Evolutionary conservation across 2,888 invertebrate species (phyloP).

Genomic region (Sialis fuliginosa): DNA sequence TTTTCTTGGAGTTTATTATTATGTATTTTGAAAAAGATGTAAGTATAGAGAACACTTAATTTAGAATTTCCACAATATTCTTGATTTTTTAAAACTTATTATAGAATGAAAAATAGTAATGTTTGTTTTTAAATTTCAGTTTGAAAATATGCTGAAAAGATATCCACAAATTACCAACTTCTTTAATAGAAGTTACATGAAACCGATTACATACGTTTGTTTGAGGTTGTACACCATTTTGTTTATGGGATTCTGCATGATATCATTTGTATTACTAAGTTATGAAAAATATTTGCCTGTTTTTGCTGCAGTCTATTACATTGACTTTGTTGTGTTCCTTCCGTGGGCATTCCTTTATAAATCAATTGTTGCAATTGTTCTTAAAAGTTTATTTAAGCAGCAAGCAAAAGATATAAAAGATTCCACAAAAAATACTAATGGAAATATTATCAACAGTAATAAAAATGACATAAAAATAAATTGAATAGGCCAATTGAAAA

Average conservation of each 20-base stretch:
- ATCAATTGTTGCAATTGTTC: constrained; percentile 18
- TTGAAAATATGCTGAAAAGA: constrained; percentile 34
- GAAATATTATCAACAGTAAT: no score
- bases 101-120: neutral
- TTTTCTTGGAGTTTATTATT: constrained; percentile 79
- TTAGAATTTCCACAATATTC: neutral
- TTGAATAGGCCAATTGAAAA: no score
- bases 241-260: constrained; percentile 69
- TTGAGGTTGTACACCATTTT: constrained; percentile 57
- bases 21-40: constrained; percentile 75
- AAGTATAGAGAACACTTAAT: constrained; percentile 7
- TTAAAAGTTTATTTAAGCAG: constrained; percentile 3
- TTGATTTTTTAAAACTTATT: neutral
- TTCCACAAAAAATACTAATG: neutral
- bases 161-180: constrained; percentile 29
- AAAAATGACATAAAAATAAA: no score
- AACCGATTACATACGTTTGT: constrained; percentile 33
- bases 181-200: constrained; percentile 24
- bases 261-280: constrained; percentile 55
- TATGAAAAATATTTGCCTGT: constrained; percentile 48
- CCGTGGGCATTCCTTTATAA: constrained; percentile 44
- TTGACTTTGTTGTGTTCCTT: constrained; percentile 47
- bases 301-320: constrained; percentile 44
- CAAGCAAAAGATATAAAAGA: neutral
- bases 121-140: constrained; percentile 21